These are phyloP conservation scores for Capreolus pygargus DNA, from an alignment of 2,113 vertebrate genomes.

Conservation along the genomic window DNA sequence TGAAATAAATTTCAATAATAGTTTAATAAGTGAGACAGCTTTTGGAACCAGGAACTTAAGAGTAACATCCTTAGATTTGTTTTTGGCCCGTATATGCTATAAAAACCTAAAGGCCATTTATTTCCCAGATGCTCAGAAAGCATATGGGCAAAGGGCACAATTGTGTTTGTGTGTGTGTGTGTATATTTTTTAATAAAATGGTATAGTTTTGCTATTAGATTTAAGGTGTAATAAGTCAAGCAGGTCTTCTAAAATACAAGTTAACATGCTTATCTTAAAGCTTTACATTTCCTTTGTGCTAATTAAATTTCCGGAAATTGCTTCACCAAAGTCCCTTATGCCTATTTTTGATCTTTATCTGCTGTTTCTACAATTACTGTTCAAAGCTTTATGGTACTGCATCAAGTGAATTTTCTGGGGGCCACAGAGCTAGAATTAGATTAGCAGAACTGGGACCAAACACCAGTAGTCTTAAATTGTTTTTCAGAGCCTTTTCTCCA, in stretches of 20 bases:
- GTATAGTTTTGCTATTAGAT: background rate
- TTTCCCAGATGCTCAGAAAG: slow-evolving; percentile 13
- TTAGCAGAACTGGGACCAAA: background rate
- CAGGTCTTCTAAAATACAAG: background rate
- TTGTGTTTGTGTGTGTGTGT: background rate
- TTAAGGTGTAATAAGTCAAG: background rate
- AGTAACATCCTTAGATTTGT: background rate
- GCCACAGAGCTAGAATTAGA: background rate
- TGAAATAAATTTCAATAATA: background rate
- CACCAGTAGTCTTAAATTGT: background rate
- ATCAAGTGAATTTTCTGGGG: background rate
- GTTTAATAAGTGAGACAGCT: background rate
- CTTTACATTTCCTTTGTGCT: background rate
- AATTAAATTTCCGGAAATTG: slow-evolving; percentile 4
- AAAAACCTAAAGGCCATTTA: background rate
- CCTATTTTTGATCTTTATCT: background rate
- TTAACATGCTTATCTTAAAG: background rate
- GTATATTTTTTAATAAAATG: background rate
- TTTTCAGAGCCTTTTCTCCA: background rate
- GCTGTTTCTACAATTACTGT: background rate
- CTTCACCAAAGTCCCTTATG: background rate
- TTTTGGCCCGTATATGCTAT: background rate
- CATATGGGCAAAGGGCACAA: background rate
- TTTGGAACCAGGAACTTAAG: background rate
- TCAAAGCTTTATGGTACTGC: background rate